Evolutionary conservation across 2,888 invertebrate genomes (phyloP).

Genomic region (Cylloceria caligata): DNA sequence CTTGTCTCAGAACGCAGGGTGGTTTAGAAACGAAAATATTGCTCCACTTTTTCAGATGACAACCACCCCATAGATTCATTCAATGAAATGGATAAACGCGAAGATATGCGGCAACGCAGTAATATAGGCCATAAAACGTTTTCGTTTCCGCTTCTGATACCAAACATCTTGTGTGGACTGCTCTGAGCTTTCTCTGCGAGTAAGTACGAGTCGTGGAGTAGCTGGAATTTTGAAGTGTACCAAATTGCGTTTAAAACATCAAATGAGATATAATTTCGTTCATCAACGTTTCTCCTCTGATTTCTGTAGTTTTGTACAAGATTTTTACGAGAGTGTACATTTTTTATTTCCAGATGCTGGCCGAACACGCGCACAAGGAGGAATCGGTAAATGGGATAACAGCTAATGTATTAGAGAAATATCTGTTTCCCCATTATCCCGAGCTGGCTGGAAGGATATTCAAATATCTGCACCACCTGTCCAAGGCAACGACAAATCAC

Average conservation of each 20-base stretch:
- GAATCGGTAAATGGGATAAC: conserved; percentile 91
- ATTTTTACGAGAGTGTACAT: not conserved
- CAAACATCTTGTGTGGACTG: conserved; percentile 17
- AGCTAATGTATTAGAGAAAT: conserved; percentile 89
- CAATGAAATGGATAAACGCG: conserved; percentile 12
- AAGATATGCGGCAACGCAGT: conserved; percentile 10
- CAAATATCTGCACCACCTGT: conserved; percentile 87
- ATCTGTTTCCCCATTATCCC: conserved; percentile 92
- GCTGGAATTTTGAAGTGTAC: not conserved
- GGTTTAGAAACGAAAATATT: conserved; percentile 28
- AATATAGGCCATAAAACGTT: conserved; percentile 42
- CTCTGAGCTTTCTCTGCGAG: conserved; percentile 14
- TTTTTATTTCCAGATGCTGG: conserved; percentile 87
- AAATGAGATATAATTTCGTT: not conserved
- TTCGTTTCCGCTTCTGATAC: conserved; percentile 36
- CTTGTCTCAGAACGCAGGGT: not conserved
- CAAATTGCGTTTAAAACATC: not conserved
- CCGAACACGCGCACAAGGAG: conserved; percentile 89
- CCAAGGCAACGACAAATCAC: conserved; percentile 88
- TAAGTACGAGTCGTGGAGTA: conserved; percentile 31
- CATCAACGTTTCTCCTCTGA: not conserved
- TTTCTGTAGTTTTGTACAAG: not conserved
- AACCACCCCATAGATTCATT: conserved; percentile 36
- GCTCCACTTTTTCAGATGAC: conserved; percentile 50
- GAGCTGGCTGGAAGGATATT: conserved; percentile 90